Evolutionary conservation across 30 jellyfish, hydroid and myxozoan species (phyloP), one percentile per base, ranked within the genome.

Genomic region (Cassiopea xamachana): DNA sequence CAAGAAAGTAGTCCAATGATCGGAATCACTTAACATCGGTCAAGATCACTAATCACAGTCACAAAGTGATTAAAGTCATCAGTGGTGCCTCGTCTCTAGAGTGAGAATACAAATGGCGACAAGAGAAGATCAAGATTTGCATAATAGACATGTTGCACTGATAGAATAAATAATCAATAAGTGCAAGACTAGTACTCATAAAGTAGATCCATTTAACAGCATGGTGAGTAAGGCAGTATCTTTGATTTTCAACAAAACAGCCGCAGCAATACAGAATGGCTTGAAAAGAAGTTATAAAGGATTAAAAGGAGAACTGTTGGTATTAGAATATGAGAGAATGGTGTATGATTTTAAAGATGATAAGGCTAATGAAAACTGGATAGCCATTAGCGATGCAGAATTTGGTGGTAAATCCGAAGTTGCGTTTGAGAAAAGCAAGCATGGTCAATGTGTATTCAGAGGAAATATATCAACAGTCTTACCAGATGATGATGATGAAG

Each of bases 361-460:
- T 16, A 85, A 90, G 49, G 92, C 98, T 27, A 77, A 82, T 12
- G 94, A 93, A 51, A 86, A 93, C 7, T 93, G 94, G 92, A 75
- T 83, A 60, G 60, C 92, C 5, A 74, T 93, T 69, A 89, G 97
- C 60, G 98, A 94, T 58, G 73, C 69, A 75, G 96, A 90, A 17
- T 97, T 96, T 76, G 99, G 99, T 69, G 99, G 99, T 1, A 81
- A 81, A 15, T 92, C 97, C 4, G 83, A 27, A 19, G 94, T 86
- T 46, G 59, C 69, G 15, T 77, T 96, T 18, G 87, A 85, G 60
- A 87, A 84, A 43, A 96, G 97, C 61, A 83, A 77, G 60, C 91
- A 88, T 75, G 99, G 99, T 6, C 96, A 94, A 27, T 81, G 92
- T 27, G 82, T 96, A 10, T 91, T 96, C 69, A 84, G 47, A 62